Base-by-base conservation (phyloP, 2,888 invertebrate genomes). In the Linnaemya tessellans region DNA sequence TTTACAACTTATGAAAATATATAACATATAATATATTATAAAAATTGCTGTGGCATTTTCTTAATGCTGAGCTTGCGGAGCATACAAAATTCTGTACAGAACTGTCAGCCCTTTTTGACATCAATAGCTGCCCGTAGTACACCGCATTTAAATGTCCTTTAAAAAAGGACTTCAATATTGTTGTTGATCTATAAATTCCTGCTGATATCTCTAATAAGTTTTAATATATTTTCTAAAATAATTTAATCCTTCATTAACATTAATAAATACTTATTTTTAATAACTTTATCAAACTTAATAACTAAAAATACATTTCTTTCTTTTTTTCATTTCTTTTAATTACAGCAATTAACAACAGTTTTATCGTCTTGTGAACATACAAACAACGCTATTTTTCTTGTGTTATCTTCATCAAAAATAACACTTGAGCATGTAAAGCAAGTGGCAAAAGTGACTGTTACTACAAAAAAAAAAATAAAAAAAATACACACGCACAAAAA, bases 291-390 rank as follows among this genome's bases (percentile, higher is more conserved):
- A 30, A 60, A 51, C 35, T 60, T 54, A 62, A 15, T 74, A 68
- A 67, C 18, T 41, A 25, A 41, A 46, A 43, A 30, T 51, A 35
- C n/a, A 46, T 60, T 68, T 56, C 10, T 35, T 54, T 15, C n/a
- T 43, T 46, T 62, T 68, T 62, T 51, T 18, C 41, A 60, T 71
- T 62, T 70, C 35, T 46, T 83, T 84, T 80, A 85, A 82, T 85
- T 85, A 62, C 85, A 85, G 85, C 75, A 80, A 85, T 85, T 85
- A 82, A 77, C 75, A 75, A 80, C 82, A 41, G 22, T 51, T 65
- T 83, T 58, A 83, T 38, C n/a, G 65, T 60, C 58, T 71, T 38
- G 54, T 58, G 38, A 71, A 71, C 70, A 77, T 20, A 25, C 35
- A 46, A 67, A 30, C 49, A 49, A 54, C 13, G 70, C 71, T 79